A percentile compares a stretch with the other conserved stretches of the same genome.
These are phyloP conservation scores for Zaprionus gabonicus DNA, from an alignment of 1,140 invertebrate genomes.

Conservation along the genomic window DNA sequence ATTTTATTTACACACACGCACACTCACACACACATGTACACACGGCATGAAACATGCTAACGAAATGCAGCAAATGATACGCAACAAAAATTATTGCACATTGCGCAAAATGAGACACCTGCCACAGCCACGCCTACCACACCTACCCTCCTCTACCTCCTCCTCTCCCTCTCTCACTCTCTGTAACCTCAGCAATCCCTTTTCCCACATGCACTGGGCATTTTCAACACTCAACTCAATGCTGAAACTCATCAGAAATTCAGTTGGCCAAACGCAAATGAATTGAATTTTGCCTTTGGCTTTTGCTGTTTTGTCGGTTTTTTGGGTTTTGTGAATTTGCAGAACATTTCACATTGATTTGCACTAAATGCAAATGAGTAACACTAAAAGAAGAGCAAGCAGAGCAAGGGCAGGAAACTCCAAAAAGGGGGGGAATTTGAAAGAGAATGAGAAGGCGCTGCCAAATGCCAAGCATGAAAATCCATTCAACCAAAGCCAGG, in stretches of 20 bases:
- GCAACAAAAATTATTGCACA: slow-evolving; percentile 63
- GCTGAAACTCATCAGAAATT: slow-evolving; percentile 34
- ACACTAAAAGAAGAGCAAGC: neutral
- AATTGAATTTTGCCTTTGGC: slow-evolving; percentile 38
- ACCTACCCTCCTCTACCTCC: neutral
- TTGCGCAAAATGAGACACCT: slow-evolving; percentile 64
- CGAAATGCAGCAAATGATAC: slow-evolving; percentile 49
- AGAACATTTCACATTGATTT: slow-evolving; percentile 55
- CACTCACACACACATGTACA: slow-evolving; percentile 38
- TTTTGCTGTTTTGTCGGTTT: slow-evolving; percentile 24
- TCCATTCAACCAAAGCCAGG: slow-evolving; percentile 27
- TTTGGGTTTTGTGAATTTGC: slow-evolving; percentile 18
- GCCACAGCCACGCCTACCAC: neutral
- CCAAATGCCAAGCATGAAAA: slow-evolving; percentile 36
- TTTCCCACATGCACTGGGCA: neutral
- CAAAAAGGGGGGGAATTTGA: slow-evolving; percentile 2
- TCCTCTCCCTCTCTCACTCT: neutral
- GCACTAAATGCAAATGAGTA: slow-evolving; percentile 45
- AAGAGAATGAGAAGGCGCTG: neutral
- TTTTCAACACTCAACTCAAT: slow-evolving; percentile 12
- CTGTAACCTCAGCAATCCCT: neutral
- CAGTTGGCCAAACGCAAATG: slow-evolving; percentile 44
- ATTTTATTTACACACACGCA: slow-evolving; percentile 65
- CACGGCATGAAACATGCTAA: slow-evolving; percentile 31
- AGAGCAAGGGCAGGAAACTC: slow-evolving; percentile 3